Percentiles rank a stretch among this genome's conserved stretches.
These are phyloP conservation scores for Rhingia campestris DNA, from an alignment of 2,888 invertebrate species.

Conservation along the genomic window DNA sequence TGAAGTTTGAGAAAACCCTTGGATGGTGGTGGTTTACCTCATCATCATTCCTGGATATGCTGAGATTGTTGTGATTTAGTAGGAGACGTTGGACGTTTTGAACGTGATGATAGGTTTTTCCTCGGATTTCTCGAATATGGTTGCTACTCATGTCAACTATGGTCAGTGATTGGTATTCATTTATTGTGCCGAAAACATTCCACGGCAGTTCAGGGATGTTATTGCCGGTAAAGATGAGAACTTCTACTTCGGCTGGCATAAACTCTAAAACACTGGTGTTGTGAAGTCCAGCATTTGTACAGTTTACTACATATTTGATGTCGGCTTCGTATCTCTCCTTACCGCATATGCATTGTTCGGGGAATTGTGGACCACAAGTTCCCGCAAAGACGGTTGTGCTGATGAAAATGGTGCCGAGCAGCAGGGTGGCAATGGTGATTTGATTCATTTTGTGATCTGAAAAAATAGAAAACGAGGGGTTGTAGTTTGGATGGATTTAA, in stretches of 20 bases:
- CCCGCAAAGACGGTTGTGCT: slow-evolving; percentile 56
- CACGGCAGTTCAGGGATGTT: slow-evolving; percentile 86
- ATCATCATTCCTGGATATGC: slow-evolving; percentile 84
- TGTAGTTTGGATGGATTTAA: not conserved
- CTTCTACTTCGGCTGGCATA: slow-evolving; percentile 87
- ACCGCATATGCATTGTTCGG: slow-evolving; percentile 85
- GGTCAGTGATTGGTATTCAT: slow-evolving; percentile 84
- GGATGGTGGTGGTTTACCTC: slow-evolving; percentile 86
- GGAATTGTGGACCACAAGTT: slow-evolving; percentile 83
- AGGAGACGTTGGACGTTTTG: slow-evolving; percentile 87
- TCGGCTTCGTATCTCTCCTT: slow-evolving; percentile 83
- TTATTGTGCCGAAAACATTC: slow-evolving; percentile 88
- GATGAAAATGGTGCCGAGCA: slow-evolving; percentile 44
- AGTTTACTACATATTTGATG: slow-evolving; percentile 87
- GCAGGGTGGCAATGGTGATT: slow-evolving; percentile 23
- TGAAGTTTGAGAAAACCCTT: slow-evolving; percentile 87
- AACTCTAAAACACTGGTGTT: slow-evolving; percentile 85
- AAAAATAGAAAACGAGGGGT: not conserved
- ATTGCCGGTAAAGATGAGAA: slow-evolving; percentile 89
- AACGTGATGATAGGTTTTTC: slow-evolving; percentile 90
- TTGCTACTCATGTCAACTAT: slow-evolving; percentile 90
- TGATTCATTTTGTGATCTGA: slow-evolving; percentile 57
- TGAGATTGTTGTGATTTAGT: slow-evolving; percentile 88
- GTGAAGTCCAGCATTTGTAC: slow-evolving; percentile 86
- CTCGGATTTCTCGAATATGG: slow-evolving; percentile 87